Evolutionary conservation across 2,113 vertebrate genomes (phyloP).

Genomic region (Quiscalus mexicanus): DNA sequence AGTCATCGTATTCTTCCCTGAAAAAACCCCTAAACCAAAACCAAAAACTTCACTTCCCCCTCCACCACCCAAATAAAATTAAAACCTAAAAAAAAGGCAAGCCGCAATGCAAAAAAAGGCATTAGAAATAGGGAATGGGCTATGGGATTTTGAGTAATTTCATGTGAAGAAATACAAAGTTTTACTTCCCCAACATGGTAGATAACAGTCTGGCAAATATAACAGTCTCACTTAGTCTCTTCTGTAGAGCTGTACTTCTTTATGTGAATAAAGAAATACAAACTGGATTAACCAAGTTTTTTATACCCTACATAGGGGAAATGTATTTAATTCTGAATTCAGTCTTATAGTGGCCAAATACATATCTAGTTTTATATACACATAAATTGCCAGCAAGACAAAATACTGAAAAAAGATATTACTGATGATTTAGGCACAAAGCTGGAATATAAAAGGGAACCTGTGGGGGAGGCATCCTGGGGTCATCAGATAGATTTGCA

Average conservation of each 20-base stretch:
- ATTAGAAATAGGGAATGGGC: neutral
- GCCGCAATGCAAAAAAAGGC: neutral
- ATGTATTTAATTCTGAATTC: neutral
- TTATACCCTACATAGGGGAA: neutral
- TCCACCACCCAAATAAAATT: accelerated
- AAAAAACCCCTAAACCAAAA: accelerated
- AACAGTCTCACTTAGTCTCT: neutral
- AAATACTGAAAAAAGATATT: neutral
- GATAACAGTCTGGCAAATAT: neutral
- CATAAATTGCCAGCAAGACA: neutral
- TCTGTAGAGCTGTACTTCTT: neutral
- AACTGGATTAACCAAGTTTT: neutral
- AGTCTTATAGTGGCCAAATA: neutral
- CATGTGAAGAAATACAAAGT: neutral
- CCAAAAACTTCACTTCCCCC: accelerated
- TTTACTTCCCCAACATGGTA: neutral
- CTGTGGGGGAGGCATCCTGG: neutral
- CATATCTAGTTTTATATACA: neutral
- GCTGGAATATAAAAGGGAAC: neutral
- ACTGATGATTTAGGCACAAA: neutral
- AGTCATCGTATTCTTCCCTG: neutral
- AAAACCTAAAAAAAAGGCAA: neutral
- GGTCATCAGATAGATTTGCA: neutral
- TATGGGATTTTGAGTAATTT: neutral
- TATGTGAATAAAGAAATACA: neutral